Evolutionary conservation across 2,797 vertebrate species (phyloP).

Genomic region (Chelmon rostratus): DNA sequence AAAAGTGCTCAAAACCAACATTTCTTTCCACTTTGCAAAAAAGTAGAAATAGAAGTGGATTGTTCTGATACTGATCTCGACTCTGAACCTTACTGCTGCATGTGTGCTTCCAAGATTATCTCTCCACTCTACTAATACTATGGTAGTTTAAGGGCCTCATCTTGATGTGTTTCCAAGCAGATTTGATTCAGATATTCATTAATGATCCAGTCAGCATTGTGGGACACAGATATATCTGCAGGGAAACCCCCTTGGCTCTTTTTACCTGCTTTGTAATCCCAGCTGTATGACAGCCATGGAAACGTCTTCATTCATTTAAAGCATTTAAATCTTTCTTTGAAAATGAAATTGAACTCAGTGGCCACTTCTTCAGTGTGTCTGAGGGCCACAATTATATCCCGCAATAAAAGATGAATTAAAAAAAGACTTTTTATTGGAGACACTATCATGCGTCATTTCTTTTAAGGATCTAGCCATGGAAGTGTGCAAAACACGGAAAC

Average conservation of each 20-base stretch:
- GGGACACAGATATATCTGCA: constrained; percentile 2
- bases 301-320: constrained; percentile 43
- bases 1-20: constrained; percentile 7
- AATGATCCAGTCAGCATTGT: constrained; percentile 10
- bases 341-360: not conserved
- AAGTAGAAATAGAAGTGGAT: not conserved
- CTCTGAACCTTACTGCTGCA: not conserved
- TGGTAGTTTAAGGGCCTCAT: constrained; percentile 1
- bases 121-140: constrained; percentile 3
- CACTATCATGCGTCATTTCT: constrained; percentile 27
- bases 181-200: constrained; percentile 12
- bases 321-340: constrained; percentile 15
- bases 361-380: not conserved
- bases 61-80: constrained; percentile 14
- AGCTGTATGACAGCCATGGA: constrained; percentile 31
- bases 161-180: constrained; percentile 1
- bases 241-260: constrained; percentile 34
- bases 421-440: constrained; percentile 45
- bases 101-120: not conserved
- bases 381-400: constrained; percentile 15
- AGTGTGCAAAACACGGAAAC: constrained; percentile 30
- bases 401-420: constrained; percentile 27
- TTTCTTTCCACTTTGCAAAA: constrained; percentile 20
- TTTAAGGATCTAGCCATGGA: constrained; percentile 2
- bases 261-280: constrained; percentile 20